Conservation (phyloP, 2,888 invertebrate genomes). For the Ormyrus pomaceus region DNA sequence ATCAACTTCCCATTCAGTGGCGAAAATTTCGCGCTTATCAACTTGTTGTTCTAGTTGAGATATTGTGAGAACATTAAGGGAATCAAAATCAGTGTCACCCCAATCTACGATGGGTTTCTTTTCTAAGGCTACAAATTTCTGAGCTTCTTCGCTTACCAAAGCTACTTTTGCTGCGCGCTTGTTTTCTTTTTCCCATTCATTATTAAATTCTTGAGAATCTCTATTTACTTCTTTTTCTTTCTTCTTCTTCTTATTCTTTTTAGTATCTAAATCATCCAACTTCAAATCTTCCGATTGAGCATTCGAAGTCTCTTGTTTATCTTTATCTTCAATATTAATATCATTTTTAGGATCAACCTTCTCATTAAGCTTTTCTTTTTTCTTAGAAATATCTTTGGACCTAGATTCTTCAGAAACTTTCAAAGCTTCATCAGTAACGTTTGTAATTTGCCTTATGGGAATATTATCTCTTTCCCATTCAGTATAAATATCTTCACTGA, state of each 20-base stretch:
- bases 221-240: slow-evolving; percentile 53
- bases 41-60: slow-evolving; percentile 69
- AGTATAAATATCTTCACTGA: slow-evolving; percentile 57
- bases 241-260: slow-evolving; percentile 51
- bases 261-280: too few species aligned
- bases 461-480: slow-evolving; percentile 61
- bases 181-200: slow-evolving; percentile 64
- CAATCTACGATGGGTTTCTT: slow-evolving; percentile 61
- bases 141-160: slow-evolving; percentile 20
- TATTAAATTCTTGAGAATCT: slow-evolving; percentile 60
- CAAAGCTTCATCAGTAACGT: slow-evolving; percentile 16
- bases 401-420: slow-evolving; percentile 12
- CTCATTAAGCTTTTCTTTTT: slow-evolving; percentile 22
- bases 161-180: slow-evolving; percentile 39
- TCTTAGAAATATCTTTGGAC: slow-evolving; percentile 25
- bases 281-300: too few species aligned
- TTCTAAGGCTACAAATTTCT: slow-evolving; percentile 29
- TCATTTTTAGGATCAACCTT: slow-evolving; percentile 30
- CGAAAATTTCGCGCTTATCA: slow-evolving; percentile 60
- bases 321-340: slow-evolving; percentile 20
- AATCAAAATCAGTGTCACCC: slow-evolving; percentile 70
- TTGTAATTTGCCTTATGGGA: slow-evolving; percentile 11
- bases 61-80: slow-evolving; percentile 68
- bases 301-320: too few species aligned
- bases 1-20: slow-evolving; percentile 73